Evolutionary conservation across 2,888 invertebrate genomes (phyloP), one percentile per base, ranked within the genome.

Genomic region (Cartodere bifasciata): DNA sequence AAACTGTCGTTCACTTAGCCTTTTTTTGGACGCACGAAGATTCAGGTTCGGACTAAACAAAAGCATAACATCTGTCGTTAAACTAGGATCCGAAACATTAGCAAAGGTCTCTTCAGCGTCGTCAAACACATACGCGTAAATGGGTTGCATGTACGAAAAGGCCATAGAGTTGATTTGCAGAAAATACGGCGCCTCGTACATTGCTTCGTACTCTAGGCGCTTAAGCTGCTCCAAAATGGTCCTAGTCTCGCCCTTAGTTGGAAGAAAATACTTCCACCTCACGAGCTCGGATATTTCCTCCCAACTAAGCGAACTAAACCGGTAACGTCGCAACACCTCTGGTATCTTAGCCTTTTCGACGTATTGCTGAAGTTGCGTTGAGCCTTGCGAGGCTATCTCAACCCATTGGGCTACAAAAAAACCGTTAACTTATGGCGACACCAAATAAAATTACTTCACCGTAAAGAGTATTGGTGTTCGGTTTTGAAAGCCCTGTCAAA

Each of bases 401-500:
- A 68, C 55, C 67, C 73, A 75, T 45, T 66, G 63, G 44, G 65
- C 69, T 68, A 64, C 43, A 62, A 63, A 31, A 13, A 26, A 34
- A 31, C 11, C 28, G 9, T 9, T 3, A 9, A n/a, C 3, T 3
- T 4, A 26, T 6, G 12, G n/a, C 13, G n/a, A 13, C 13, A 5
- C 13, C 12, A 13, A 12, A 11, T 7, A 14, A 6, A 12, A 11
- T 6, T 12, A 13, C 17, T 36, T 46, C 45, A 49, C 53, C 38
- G 30, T 44, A 42, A 34, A 55, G 45, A 9, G 46, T 40, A 36
- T 52, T 45, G 7, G 46, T 39, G 11, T 55, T 38, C 6, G 77
- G 70, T 44, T 71, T 70, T n/a, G 72, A 69, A 29, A 76, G 67
- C 13, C 82, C 82, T 28, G 77, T 64, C 31, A 83, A 57, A 25